Base-by-base conservation (phyloP, 2,113 vertebrate genomes). In the Sinocyclocheilus maitianheensis region DNA sequence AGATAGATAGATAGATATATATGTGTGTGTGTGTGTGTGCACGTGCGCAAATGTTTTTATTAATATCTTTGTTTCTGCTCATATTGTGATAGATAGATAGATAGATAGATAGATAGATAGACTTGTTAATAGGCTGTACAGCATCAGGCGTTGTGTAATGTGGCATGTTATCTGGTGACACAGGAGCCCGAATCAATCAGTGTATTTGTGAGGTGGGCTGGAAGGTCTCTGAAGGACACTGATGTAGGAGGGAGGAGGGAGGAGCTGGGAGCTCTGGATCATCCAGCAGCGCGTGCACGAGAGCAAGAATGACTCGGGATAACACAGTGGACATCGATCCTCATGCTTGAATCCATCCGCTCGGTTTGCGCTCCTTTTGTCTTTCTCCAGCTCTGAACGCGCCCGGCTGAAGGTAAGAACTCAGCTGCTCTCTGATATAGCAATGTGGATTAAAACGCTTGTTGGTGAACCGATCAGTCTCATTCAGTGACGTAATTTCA, bases 221-320 rank as follows among this genome's bases (percentile, higher is more conserved):
- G 74, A 63, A 46, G 55, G 69, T 75, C 69, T 84, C 43, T 85
- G 60, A 75, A 76, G 83, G 75, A 65, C 53, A 62, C 74, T 77
- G 83, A 18, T 63, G 40, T 14, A 30, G 51, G 72, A 84, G 58
- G 83, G 53, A 30, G 51, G 72, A 84, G 58, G 83, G 53, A 48
- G 55, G 72, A 76, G 72, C 53, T 34, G 46, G n/a, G 83, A 63
- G 53, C 34, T 60, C 55, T 13, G 14, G 71, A 46, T 72, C 55
- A 63, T 24, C 53, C 67, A 84, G 30, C 83, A 30, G 55, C 26
- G 34, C 58, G 20, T 63, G 79, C 40, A 65, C 3, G 40, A 81
- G 37, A 48, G 60, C 60, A 26, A 7, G 22, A 18, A 65, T 81
- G 58, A 81, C 79, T 81, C 60, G 60, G 37, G 79, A 81, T 65